Evolutionary conservation across 2,113 vertebrate genomes (phyloP).

Genomic region (Trichomycterus rosablanca): DNA sequence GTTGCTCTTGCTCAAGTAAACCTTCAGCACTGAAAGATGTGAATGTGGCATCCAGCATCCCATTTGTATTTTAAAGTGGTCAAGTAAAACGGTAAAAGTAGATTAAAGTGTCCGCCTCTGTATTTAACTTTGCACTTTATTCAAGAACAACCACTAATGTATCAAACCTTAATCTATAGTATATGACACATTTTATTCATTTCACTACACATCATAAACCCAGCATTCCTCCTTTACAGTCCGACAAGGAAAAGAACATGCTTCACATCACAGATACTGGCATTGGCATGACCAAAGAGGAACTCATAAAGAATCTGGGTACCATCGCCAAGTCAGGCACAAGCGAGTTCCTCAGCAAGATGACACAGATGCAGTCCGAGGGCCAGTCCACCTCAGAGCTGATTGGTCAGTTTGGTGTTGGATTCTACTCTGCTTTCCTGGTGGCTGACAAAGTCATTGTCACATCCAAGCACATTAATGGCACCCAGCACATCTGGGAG

Average conservation of each 20-base stretch:
- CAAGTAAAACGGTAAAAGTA: background rate
- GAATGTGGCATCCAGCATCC: background rate
- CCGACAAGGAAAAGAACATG: constrained; percentile 98
- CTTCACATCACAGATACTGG: constrained; percentile 96
- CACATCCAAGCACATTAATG: constrained; percentile 95
- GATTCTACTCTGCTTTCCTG: constrained; percentile 98
- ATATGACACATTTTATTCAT: too few species aligned
- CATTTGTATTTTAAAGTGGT: constrained; percentile 35
- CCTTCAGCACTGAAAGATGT: constrained; percentile 3
- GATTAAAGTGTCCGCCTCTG: too few species aligned
- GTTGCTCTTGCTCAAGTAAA: background rate
- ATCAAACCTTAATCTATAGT: too few species aligned
- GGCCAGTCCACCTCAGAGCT: constrained; percentile 93
- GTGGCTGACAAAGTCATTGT: constrained; percentile 97
- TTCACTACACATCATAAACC: too few species aligned
- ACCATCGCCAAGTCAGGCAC: constrained; percentile 98
- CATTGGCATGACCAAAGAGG: constrained; percentile 95
- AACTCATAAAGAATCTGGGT: constrained; percentile 91
- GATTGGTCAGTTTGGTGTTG: constrained; percentile 97
- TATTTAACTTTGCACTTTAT: too few species aligned
- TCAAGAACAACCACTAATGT: too few species aligned
- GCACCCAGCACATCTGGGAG: constrained; percentile 97
- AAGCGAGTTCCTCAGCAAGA: constrained; percentile 94
- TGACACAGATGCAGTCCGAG: constrained; percentile 86
- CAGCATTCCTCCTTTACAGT: constrained; percentile 57